Evolutionary conservation across 2,113 vertebrate genomes (phyloP), one percentile per base, ranked within the genome.

Genomic region (Turnix velox): DNA sequence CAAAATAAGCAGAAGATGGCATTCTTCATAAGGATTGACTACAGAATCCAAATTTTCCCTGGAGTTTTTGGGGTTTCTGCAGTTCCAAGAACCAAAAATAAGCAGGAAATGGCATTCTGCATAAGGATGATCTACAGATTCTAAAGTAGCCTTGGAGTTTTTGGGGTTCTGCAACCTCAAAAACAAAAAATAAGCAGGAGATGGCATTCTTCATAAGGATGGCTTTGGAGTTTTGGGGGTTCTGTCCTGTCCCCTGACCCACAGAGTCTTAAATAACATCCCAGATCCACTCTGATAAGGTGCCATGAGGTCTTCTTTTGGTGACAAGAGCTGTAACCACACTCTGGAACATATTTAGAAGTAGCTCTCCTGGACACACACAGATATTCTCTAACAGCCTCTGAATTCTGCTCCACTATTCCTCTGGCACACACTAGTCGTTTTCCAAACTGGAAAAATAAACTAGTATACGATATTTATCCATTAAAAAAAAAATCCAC

Each of bases 401-500:
- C 67, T 42, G 67, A 77, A 81, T 3, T 28, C 30, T 30, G 28
- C 63, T 66, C 49, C 33, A 15, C 5, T 25, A 5, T 51, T 20
- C 24, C 87, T 43, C 18, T 22, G 55, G 37, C 11, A n/a, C 67
- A 43, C 54, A 33, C 22, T 7, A 27, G 15, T 8, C 42, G 24
- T 17, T n/a, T 35, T 58, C 43, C 27, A 25, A 35, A 45, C 28
- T 0, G 17, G 25, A 16, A 37, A 39, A 35, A 75, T 5, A 63
- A 91, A 52, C 5, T 35, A 45, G 15, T 3, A 40, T 15, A n/a
- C 31, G 33, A 1, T 3, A 58, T 17, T 16, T 52, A 24, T 52
- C 24, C 42, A 23, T 23, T 43, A 0, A 7, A 7, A 31, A 39
- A 42, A 28, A 9, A 4, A 51, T n/a, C n/a, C n/a, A n/a, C n/a